Evolutionary conservation across 1,140 invertebrate species (phyloP), one percentile per base, ranked within the genome.

Genomic region (Eufriesea mexicana): DNA sequence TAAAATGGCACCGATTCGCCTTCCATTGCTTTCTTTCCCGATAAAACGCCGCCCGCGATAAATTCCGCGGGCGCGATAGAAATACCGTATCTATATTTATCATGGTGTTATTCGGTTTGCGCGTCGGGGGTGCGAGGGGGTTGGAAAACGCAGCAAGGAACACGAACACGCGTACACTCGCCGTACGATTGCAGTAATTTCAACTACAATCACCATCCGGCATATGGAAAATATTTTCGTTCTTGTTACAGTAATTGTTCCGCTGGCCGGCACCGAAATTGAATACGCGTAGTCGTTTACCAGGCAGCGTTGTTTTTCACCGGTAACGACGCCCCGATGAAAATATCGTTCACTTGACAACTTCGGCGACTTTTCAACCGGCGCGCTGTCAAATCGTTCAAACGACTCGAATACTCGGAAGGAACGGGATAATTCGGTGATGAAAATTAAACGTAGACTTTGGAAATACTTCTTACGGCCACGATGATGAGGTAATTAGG

Each of bases 81-180:
- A 79, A 79, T 67, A 25, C 54, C 76, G 51, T 59, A 25, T 68
- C 42, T 55, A 54, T 79, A 79, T 79, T 79, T 79, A 79, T 79
- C 76, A 70, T 79, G 51, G 54, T 49, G 66, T 59, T 79, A 54
- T 70, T 25, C 76, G 54, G n/a, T 57, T 47, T 20, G n/a, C 47
- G 8, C 20, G 23, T 8, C 14, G 8, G 20, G 18, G 9, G 64
- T 7, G 20, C 14, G 18, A 18, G 5, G 28, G 61, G 35, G 51
- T 2, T 42, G 20, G 68, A 68, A 78, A 68, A 55, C n/a, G 16
- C n/a, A 35, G 16, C 23, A 77, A 77, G 49, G 67, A 67, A 67
- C 55, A 55, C 28, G 28, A 18, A 28, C 20, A 23, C 25, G 10
- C 20, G 42, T 45, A 64, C 20, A 18, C 28, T 18, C 61, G 12